Base-by-base conservation (phyloP, 2,888 invertebrate genomes). In the Zygothrica quintamaculata region DNA sequence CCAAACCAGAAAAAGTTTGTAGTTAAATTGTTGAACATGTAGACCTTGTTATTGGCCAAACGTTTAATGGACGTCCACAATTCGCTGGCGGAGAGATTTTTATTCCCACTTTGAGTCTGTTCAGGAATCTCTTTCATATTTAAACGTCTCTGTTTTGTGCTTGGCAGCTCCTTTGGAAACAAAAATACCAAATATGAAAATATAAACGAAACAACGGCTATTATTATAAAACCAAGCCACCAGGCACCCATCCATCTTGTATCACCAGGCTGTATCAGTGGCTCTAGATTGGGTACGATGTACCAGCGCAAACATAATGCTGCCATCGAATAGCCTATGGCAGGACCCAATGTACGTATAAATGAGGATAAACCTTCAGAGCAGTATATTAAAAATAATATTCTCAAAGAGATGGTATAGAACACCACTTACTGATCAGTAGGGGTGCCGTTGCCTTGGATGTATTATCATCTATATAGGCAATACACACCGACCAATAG, bases 181-280 rank as follows among this genome's bases (percentile, higher is more conserved):
- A 95, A 90, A 0, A 93, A 93, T 43, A 95, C 88, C 0, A 94
- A 86, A 6, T 89, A 91, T 0, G 94, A 92, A 15, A 93, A 92
- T 0, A 94, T 29, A 22, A 93, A 91, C 12, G 94, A 91, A 0
- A 93, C 78, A 0, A 91, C 88, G 1, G 93, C 93, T 6, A 94
- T 85, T 6, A 95, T 91, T 3, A 94, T 90, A 93, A 94, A 95
- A 0, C 95, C 95, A 29, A 95, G 79, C 95, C 95, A 96, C 95
- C 95, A 96, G 12, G 96, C 95, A 1, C 95, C 96, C 31, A 95
- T 88, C 96, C 95, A 96, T 72, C 95, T 92, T 0, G 95, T 95
- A 90, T 95, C 95, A 12, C 92, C 91, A 37, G 92, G 93, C 6
- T 92, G 92, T 42, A 95, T 94, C 0, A 93, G 92, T 1, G 94